A percentile compares a stretch with the other conserved stretches of the same genome.
These are phyloP conservation scores for Bovichtus diacanthus DNA, from an alignment of 2,797 vertebrate species.

Conservation along the genomic window DNA sequence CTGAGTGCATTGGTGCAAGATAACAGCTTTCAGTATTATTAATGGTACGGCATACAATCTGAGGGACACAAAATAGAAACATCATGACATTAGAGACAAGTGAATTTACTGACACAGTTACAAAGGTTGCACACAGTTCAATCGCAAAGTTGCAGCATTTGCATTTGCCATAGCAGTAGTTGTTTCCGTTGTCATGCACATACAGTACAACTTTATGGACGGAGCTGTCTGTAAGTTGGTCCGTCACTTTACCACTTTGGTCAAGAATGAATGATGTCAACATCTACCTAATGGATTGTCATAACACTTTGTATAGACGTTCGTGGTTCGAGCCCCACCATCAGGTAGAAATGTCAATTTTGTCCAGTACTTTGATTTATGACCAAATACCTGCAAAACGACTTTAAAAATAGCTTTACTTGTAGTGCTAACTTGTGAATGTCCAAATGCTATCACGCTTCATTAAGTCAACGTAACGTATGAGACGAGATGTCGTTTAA, in stretches of 20 bases:
- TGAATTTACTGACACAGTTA: background rate
- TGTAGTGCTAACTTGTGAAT: background rate
- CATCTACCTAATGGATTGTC: too few species aligned
- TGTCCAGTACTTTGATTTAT: background rate
- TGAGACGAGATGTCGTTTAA: background rate
- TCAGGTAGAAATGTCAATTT: background rate
- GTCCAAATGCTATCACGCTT: background rate
- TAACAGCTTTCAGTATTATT: background rate
- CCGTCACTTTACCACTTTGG: too few species aligned
- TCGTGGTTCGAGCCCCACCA: background rate
- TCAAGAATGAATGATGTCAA: too few species aligned
- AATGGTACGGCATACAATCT: background rate
- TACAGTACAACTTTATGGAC: background rate
- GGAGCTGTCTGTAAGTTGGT: background rate
- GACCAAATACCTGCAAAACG: background rate
- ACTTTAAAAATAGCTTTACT: background rate
- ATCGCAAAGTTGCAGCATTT: background rate
- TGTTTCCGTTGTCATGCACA: background rate
- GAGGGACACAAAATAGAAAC: slow-evolving; percentile 4
- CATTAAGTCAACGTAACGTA: background rate
- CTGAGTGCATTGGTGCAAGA: background rate
- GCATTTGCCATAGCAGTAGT: too few species aligned
- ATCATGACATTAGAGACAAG: background rate
- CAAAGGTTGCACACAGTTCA: background rate
- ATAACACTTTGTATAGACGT: background rate